Base-by-base conservation (phyloP, 1,140 invertebrate species). In the Globodera ellingtonae region DNA sequence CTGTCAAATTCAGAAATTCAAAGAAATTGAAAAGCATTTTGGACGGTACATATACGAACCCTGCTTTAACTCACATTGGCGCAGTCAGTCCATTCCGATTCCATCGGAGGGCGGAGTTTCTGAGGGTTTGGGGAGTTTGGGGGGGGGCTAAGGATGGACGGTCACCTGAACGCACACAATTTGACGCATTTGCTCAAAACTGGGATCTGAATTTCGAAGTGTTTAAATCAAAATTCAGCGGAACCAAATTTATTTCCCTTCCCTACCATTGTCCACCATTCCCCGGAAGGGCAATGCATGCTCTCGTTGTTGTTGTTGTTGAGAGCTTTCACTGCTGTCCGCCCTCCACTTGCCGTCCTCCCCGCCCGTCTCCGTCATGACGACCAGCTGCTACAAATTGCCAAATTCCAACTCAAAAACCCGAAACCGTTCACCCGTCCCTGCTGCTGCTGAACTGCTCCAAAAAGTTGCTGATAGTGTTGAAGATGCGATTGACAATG, bases 131-230 rank as follows among this genome's bases (percentile, higher is more conserved):
- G 9, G 24, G 24, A 24, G 4, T 24, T 21, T 24, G 6, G 67
- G 56, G 10, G 15, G 18, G 15, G 56, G 56, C n/a, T n/a, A n/a
- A n/a, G n/a, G n/a, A n/a, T n/a, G n/a, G 18, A 13, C 7, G 44
- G 48, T 21, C 50, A 77, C 75, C 73, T 78, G 59, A 24, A 70
- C 79, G 24, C 80, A 81, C 21, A 81, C 77, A 56, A 81, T 79
- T 65, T 72, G 35, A 15, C 71, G 56, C 80, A 81, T 81, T 72
- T 81, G 75, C 18, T 78, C 80, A 52, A 81, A 80, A 46, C 65
- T 70, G 15, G 80, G 80, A 71, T 81, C 78, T 77, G 69, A 62
- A n/a, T n/a, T n/a, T n/a, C n/a, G n/a, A n/a, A n/a, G n/a, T n/a
- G n/a, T n/a, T n/a, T n/a, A n/a, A n/a, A n/a, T n/a, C n/a, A n/a